Evolutionary conservation across 2,797 vertebrate genomes (phyloP).

Genomic region (Eupleurogrammus muticus): DNA sequence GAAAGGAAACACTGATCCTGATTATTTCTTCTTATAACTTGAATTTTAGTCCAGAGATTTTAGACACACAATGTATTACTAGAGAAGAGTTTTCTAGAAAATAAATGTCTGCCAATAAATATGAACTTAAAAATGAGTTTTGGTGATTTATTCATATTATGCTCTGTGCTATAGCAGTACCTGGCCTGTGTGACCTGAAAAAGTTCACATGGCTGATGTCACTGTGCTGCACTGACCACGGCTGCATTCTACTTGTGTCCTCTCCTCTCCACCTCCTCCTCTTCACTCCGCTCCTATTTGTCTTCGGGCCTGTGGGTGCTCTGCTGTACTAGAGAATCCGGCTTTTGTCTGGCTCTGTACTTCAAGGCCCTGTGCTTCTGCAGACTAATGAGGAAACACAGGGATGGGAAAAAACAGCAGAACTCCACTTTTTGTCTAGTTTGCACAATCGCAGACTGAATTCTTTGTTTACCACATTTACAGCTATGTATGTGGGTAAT

Average conservation of each 20-base stretch:
- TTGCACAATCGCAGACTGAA: background rate
- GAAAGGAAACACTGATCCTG: too few relatives aligned
- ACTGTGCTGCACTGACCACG: background rate
- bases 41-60: background rate
- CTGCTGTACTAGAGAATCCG: constrained; percentile 63
- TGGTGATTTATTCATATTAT: background rate
- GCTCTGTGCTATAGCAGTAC: background rate
- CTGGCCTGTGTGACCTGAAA: background rate
- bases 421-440: constrained; percentile 13
- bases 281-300: constrained; percentile 47
- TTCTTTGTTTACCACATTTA: background rate
- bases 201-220: constrained; percentile 9
- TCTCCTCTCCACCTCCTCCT: constrained; percentile 13
- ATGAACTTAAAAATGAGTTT: constrained; percentile 1
- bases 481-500: background rate
- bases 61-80: background rate
- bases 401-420: constrained; percentile 36
- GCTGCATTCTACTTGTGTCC: constrained; percentile 22
- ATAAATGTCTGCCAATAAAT: background rate
- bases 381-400: constrained; percentile 72
- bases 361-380: constrained; percentile 57
- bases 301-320: constrained; percentile 46
- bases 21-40: background rate
- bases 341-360: constrained; percentile 63
- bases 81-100: background rate